Percentiles rank a stretch among this genome's conserved stretches.
Conservation (phyloP, 1,140 invertebrate species). For the Cydia splendana region DNA sequence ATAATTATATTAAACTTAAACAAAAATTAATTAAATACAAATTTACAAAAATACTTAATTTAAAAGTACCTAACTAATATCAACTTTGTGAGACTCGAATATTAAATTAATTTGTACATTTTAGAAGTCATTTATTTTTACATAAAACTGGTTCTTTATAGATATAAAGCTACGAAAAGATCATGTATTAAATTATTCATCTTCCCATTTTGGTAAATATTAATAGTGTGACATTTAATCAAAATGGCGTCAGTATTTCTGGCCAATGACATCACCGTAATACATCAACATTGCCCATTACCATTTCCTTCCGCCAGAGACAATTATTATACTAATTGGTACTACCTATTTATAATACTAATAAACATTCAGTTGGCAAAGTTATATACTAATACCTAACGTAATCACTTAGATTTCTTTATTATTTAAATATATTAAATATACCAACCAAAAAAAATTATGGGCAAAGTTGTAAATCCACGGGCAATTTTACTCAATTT, state of each 20-base stretch:
- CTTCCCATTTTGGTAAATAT: not conserved
- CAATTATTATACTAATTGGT: not conserved
- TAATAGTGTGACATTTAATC: constrained; percentile 7
- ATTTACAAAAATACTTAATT: no score
- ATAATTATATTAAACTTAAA: no score
- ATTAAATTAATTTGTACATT: no score
- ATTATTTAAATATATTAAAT: no score
- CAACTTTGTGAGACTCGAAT: no score
- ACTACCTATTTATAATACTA: not conserved
- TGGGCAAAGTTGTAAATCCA: no score
- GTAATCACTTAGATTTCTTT: no score
- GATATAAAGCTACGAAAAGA: not conserved
- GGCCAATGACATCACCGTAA: not conserved
- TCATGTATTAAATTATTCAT: not conserved
- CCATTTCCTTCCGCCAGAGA: constrained; percentile 13
- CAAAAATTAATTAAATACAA: no score
- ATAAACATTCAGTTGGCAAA: not conserved
- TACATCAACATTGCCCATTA: constrained; percentile 5
- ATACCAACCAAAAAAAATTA: no score
- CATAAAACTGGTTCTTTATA: not conserved
- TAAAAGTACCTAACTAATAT: no score
- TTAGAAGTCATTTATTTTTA: not conserved
- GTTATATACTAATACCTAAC: not conserved
- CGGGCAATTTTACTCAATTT: no score
- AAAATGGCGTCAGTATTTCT: not conserved